Evolutionary conservation across 2,113 vertebrate species (phyloP), one percentile per base, ranked within the genome.

Genomic region (Actinemys pallida): DNA sequence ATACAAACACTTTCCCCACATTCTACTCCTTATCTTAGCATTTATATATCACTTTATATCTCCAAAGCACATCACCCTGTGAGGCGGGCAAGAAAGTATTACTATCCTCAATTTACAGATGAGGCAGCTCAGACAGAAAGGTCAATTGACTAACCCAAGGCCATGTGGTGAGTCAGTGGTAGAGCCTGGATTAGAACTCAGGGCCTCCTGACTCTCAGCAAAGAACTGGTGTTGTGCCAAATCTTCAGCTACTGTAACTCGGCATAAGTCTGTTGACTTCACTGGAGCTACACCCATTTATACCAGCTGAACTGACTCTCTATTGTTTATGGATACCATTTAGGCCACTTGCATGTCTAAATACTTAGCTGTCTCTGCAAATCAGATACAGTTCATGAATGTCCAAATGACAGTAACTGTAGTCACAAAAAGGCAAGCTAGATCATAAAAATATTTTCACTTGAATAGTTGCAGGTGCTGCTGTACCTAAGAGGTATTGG

Each of bases 151-250:
- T 84, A 39, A 80, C n/a, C 24, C 25, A 50, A 47, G 90, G 24
- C 8, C 82, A 89, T 13, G 11, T 57, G 65, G 86, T 10, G 0
- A 6, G 24, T 52, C 25, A 75, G 53, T 88, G 86, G 35, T 53
- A 91, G 39, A 91, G 78, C 6, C 75, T 75, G 86, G 25, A 80
- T 62, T 78, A 45, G 59, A 93, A n/a, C 12, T 85, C 62, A 42
- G 10, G 79, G 45, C 47, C 24, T 52, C 47, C 31, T 81, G 25
- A 31, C 79, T 80, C 42, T 27, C 42, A 35, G 7, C 24, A 42
- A 14, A 49, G 84, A 93, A 19, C 27, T 89, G 12, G 31, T 4
- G 88, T 62, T 20, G 79, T 84, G 86, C 12, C 29, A 65, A 79
- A 57, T 35, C 69, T 76, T 52, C 39, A 59, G 65, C 29, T 47